Percentiles rank a stretch among this genome's conserved stretches.
Evolutionary conservation across 2,888 invertebrate genomes (phyloP).

Genomic region (Nematopogon swammerdamellus): DNA sequence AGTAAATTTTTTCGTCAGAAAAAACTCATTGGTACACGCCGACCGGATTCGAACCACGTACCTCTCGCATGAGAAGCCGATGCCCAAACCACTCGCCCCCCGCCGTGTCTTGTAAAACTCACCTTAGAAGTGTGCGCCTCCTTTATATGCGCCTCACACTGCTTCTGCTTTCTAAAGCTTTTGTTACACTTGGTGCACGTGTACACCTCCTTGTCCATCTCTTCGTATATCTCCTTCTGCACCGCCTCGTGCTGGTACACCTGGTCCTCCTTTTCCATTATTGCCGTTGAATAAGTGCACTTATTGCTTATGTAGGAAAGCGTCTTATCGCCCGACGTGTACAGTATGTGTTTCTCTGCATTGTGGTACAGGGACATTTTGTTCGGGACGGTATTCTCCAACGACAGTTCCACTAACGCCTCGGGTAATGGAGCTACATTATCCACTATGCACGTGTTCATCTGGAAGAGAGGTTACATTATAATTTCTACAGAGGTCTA

Average conservation of each 20-base stretch:
- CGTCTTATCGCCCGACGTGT: conserved; percentile 34
- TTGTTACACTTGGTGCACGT: conserved; percentile 47
- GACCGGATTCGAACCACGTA: too few relatives aligned
- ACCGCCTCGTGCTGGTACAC: conserved; percentile 18
- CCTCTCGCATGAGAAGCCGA: too few relatives aligned
- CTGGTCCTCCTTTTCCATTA: conserved; percentile 30
- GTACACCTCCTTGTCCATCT: conserved; percentile 33
- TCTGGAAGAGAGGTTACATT: conserved; percentile 21
- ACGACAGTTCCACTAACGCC: conserved; percentile 43
- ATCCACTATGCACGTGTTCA: conserved; percentile 46
- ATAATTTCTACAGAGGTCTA: not conserved
- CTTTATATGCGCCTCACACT: conserved; percentile 60
- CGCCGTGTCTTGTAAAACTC: too few relatives aligned
- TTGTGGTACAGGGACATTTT: conserved; percentile 39
- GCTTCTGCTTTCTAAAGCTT: conserved; percentile 61
- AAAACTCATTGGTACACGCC: too few relatives aligned
- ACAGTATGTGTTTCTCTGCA: conserved; percentile 39
- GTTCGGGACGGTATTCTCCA: conserved; percentile 36
- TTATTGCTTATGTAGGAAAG: conserved; percentile 30
- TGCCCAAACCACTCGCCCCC: too few relatives aligned
- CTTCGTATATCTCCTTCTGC: conserved; percentile 32
- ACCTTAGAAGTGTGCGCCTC: conserved; percentile 40
- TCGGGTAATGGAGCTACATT: conserved; percentile 41
- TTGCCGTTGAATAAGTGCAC: conserved; percentile 36
- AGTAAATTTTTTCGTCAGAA: too few relatives aligned